These are phyloP conservation scores for Psittacula derbiana DNA, from an alignment of 2,797 vertebrate species.

Conservation along the genomic window DNA sequence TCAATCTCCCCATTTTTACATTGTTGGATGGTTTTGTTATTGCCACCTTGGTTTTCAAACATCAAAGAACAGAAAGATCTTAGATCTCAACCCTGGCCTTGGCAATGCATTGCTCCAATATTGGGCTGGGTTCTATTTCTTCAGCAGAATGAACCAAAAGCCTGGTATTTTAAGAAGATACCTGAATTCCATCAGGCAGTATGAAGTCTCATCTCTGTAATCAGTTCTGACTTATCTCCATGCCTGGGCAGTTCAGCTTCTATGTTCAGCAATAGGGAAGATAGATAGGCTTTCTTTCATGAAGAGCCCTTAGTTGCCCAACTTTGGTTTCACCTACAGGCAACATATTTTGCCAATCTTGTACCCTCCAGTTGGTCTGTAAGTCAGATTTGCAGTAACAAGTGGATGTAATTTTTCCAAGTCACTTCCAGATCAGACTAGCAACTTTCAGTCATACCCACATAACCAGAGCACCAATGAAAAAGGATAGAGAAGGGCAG, in stretches of 20 bases:
- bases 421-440: background rate
- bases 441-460: background rate
- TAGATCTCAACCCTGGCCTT: background rate
- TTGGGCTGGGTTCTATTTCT: background rate
- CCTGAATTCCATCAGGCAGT: background rate
- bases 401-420: background rate
- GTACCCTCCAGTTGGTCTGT: background rate
- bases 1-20: background rate
- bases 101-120: background rate
- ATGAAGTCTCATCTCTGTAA: background rate
- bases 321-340: background rate
- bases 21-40: background rate
- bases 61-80: background rate
- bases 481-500: background rate
- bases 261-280: background rate
- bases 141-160: background rate
- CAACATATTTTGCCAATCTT: background rate
- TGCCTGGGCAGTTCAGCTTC: background rate
- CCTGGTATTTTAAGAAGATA: background rate
- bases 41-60: background rate
- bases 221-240: background rate
- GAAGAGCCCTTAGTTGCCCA: background rate
- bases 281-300: background rate
- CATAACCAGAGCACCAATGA: background rate
- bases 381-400: background rate